These are phyloP conservation scores for Malurus alboscapulatus DNA, from an alignment of 2,113 vertebrate genomes.

Conservation along the genomic window DNA sequence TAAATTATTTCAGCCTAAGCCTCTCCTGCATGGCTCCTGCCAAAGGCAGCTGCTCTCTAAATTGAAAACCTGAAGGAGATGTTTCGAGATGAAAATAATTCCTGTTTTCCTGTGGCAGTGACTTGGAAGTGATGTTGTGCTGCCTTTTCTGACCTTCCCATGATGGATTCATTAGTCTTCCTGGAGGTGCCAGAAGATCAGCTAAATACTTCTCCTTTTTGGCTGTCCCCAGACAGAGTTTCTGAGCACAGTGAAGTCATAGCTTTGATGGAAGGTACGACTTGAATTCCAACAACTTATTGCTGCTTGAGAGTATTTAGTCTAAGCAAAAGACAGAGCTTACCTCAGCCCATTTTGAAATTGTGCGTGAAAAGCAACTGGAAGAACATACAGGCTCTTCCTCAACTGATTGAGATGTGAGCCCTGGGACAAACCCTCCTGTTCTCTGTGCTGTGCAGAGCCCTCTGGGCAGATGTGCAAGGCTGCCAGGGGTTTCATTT, in stretches of 20 bases:
- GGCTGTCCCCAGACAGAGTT: conserved; percentile 4
- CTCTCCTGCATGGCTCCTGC: neutral
- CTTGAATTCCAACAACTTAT: conserved; percentile 32
- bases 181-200: neutral
- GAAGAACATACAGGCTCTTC: neutral
- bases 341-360: neutral
- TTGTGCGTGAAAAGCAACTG: neutral
- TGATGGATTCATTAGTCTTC: conserved; percentile 50
- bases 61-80: conserved; percentile 3
- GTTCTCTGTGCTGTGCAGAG: neutral
- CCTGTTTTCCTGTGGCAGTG: neutral
- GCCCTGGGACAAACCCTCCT: neutral
- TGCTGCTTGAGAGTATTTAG: neutral
- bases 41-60: neutral
- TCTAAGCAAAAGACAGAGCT: neutral
- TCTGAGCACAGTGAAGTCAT: conserved; percentile 21
- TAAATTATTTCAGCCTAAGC: neutral
- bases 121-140: neutral
- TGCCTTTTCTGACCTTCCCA: neutral
- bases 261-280: neutral
- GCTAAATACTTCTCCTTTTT: neutral
- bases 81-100: conserved; percentile 19
- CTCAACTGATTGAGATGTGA: neutral
- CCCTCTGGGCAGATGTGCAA: neutral
- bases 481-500: neutral